phyloP scores from a whole-genome alignment of 2,113 vertebrate species.

The Tautogolabrus adspersus region DNA sequence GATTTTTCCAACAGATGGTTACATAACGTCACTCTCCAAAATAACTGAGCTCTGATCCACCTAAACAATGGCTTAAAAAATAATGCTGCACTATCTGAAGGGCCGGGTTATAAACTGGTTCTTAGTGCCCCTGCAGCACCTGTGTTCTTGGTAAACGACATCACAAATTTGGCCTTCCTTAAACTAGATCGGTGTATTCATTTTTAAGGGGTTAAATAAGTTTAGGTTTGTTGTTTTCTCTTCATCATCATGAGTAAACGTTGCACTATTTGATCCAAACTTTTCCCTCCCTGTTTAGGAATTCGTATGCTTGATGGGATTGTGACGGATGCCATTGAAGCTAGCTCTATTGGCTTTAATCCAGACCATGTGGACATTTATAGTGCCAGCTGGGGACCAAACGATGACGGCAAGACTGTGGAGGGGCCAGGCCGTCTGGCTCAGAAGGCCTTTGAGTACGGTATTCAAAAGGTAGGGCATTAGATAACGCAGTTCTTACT shows the following conservation, averaged over 20 bases:
- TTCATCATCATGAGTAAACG: background rate
- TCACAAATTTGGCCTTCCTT: background rate
- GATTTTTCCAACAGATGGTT: constrained; percentile 39
- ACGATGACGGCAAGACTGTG: constrained; percentile 97
- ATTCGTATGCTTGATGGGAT: constrained; percentile 98
- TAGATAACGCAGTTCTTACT: background rate
- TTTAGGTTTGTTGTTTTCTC: background rate
- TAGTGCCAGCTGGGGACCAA: constrained; percentile 98
- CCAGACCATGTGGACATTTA: constrained; percentile 98
- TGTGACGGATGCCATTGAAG: constrained; percentile 97
- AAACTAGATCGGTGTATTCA: background rate
- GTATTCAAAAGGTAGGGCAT: constrained; percentile 90
- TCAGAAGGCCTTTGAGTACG: constrained; percentile 97
- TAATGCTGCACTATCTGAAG: constrained; percentile 2
- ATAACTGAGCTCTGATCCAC: constrained; percentile 35
- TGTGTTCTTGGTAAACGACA: background rate
- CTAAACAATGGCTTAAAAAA: constrained; percentile 23
- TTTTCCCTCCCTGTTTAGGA: constrained; percentile 77
- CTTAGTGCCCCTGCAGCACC: background rate
- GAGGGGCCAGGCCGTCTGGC: constrained; percentile 95
- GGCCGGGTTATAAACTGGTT: constrained; percentile 11
- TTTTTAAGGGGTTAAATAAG: background rate
- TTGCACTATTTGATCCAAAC: background rate
- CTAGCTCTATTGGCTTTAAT: constrained; percentile 97
- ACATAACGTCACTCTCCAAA: constrained; percentile 46